Conservation (phyloP, 2,888 invertebrate species). For the Blomia tropicalis region DNA sequence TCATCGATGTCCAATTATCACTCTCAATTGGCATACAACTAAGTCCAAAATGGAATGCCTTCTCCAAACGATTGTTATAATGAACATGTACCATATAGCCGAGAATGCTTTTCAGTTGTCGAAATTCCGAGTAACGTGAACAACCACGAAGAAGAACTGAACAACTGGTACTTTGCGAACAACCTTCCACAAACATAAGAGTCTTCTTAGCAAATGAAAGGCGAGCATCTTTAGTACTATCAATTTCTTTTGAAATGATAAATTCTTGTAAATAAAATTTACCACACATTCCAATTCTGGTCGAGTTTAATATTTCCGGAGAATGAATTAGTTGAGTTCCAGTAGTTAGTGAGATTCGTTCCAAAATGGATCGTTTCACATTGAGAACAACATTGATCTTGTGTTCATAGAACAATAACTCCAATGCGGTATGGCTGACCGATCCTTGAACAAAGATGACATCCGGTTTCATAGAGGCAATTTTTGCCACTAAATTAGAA, state of each 20-base stretch:
- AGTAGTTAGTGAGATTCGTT: slow-evolving; percentile 57
- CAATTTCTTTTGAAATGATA: background rate
- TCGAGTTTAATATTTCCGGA: slow-evolving; percentile 69
- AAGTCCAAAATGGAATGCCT: slow-evolving; percentile 66
- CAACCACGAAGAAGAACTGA: slow-evolving; percentile 70
- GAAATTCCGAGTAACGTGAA: slow-evolving; percentile 49
- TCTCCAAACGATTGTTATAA: slow-evolving; percentile 82
- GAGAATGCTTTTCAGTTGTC: slow-evolving; percentile 61
- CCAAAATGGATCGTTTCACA: slow-evolving; percentile 61
- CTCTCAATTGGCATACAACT: slow-evolving; percentile 13
- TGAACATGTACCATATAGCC: slow-evolving; percentile 62
- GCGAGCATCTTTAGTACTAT: slow-evolving; percentile 30
- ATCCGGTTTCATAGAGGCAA: slow-evolving; percentile 63
- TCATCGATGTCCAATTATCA: background rate
- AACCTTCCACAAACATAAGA: slow-evolving; percentile 81
- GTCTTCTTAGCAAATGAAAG: slow-evolving; percentile 52
- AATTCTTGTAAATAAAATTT: slow-evolving; percentile 26
- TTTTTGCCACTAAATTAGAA: slow-evolving; percentile 64
- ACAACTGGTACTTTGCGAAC: slow-evolving; percentile 65
- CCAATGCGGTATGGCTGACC: slow-evolving; percentile 65
- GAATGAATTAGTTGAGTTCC: slow-evolving; percentile 69
- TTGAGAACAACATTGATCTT: slow-evolving; percentile 73
- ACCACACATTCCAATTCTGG: slow-evolving; percentile 62
- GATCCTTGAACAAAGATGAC: slow-evolving; percentile 77
- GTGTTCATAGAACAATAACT: slow-evolving; percentile 53